These are phyloP conservation scores for Plectus sambesii DNA, from an alignment of 1,140 invertebrate genomes.

Conservation along the genomic window DNA sequence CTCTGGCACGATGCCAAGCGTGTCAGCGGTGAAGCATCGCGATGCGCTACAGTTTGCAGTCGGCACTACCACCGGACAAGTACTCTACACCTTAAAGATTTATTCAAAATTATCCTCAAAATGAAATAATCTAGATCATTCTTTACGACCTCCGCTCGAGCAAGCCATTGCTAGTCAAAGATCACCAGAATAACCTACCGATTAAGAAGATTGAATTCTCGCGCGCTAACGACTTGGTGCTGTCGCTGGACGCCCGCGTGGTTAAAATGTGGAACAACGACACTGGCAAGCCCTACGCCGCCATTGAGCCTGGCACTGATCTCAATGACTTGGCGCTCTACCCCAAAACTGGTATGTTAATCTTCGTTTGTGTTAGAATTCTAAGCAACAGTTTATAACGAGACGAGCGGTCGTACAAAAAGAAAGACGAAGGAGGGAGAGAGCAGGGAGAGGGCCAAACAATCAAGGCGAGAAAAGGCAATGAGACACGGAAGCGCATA, in stretches of 20 bases:
- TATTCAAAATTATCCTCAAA: constrained; percentile 14
- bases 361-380: too few species aligned
- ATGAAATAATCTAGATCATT: constrained; percentile 58
- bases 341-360: constrained; percentile 59
- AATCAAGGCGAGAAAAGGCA: too few species aligned
- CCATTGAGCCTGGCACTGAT: constrained; percentile 65
- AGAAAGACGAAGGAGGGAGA: too few species aligned
- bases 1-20: not conserved
- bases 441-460: too few species aligned
- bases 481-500: too few species aligned
- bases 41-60: constrained; percentile 73
- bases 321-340: constrained; percentile 83
- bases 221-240: constrained; percentile 60
- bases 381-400: too few species aligned
- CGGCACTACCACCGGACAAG: constrained; percentile 80
- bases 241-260: constrained; percentile 79
- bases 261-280: constrained; percentile 90
- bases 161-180: constrained; percentile 76
- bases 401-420: too few species aligned
- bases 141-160: constrained; percentile 85
- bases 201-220: constrained; percentile 75
- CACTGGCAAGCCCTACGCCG: constrained; percentile 82
- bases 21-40: constrained; percentile 43
- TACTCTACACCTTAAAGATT: constrained; percentile 25
- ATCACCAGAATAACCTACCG: constrained; percentile 83